Evolutionary conservation across 1,140 invertebrate species (phyloP).

Genomic region (Drosophila repletoides): DNA sequence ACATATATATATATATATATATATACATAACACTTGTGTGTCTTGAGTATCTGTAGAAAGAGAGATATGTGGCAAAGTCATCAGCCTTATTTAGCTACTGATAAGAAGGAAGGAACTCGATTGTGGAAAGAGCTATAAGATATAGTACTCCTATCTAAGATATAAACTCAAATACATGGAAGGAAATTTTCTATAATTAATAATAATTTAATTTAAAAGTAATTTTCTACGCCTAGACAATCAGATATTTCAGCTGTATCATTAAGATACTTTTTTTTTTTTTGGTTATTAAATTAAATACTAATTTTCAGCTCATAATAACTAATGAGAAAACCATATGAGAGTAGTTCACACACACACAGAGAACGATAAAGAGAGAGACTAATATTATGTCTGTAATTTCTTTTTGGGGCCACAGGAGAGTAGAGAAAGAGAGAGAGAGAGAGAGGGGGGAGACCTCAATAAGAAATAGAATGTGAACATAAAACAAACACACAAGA

Average conservation of each 20-base stretch:
- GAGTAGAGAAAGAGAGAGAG: conserved; percentile 5
- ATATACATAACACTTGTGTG: neutral
- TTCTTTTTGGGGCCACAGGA: conserved; percentile 7
- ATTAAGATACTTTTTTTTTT: conserved; percentile 10
- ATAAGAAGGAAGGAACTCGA: conserved; percentile 4
- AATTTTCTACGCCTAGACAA: neutral
- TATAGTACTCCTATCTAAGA: too few species aligned
- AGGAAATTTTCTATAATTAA: too few species aligned
- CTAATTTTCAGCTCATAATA: conserved; percentile 34
- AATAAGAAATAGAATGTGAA: conserved; percentile 77
- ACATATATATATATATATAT: neutral
- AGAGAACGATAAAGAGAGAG: neutral
- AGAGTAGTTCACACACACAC: neutral
- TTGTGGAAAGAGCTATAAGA: too few species aligned
- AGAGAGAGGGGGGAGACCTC: conserved; percentile 39
- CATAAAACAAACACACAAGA: conserved; percentile 48
- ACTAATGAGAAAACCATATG: conserved; percentile 24
- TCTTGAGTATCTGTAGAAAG: neutral
- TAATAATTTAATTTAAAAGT: too few species aligned
- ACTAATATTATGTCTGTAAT: neutral
- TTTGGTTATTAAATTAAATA: conserved; percentile 32
- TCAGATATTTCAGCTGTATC: neutral
- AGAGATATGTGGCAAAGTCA: neutral
- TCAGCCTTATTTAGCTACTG: neutral
- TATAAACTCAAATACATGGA: too few species aligned